Evolutionary conservation across 2,888 invertebrate species (phyloP).

Genomic region (Julus scanicus): DNA sequence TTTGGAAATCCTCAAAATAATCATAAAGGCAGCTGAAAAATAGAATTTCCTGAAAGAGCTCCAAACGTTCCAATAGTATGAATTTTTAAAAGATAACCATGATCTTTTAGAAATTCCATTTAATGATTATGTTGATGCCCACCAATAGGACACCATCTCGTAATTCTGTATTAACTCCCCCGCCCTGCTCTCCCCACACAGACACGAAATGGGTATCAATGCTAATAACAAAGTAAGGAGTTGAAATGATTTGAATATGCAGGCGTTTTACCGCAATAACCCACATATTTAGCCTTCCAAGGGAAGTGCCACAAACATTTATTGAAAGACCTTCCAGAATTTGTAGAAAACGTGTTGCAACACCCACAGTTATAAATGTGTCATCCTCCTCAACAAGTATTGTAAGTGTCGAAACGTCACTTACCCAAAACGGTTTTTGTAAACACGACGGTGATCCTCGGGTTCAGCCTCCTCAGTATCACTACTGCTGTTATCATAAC

Average conservation of each 20-base stretch:
- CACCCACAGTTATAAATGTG: not conserved
- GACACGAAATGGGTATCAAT: too few relatives aligned
- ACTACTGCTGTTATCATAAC: slow-evolving; percentile 75
- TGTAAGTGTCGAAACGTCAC: slow-evolving; percentile 51
- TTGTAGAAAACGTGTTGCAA: not conserved
- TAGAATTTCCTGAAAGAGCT: too few relatives aligned
- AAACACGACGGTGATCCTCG: slow-evolving; percentile 74
- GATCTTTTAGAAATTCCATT: too few relatives aligned
- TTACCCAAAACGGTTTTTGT: slow-evolving; percentile 78
- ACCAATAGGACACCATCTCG: too few relatives aligned
- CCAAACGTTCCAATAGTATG: too few relatives aligned
- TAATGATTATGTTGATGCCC: too few relatives aligned
- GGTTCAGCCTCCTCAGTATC: slow-evolving; percentile 85
- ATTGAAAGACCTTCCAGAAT: not conserved
- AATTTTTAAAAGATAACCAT: too few relatives aligned
- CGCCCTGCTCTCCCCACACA: too few relatives aligned
- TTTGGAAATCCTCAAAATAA: too few relatives aligned
- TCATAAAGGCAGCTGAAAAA: too few relatives aligned
- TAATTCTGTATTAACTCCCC: too few relatives aligned
- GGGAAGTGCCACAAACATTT: not conserved
- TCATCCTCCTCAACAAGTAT: slow-evolving; percentile 9
- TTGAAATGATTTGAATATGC: not conserved
- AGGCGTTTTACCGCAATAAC: not conserved
- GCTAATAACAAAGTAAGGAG: not conserved
- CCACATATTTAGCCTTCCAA: not conserved